Base-by-base conservation (phyloP, 2,113 vertebrate species). In the Entosphenus tridentatus region DNA sequence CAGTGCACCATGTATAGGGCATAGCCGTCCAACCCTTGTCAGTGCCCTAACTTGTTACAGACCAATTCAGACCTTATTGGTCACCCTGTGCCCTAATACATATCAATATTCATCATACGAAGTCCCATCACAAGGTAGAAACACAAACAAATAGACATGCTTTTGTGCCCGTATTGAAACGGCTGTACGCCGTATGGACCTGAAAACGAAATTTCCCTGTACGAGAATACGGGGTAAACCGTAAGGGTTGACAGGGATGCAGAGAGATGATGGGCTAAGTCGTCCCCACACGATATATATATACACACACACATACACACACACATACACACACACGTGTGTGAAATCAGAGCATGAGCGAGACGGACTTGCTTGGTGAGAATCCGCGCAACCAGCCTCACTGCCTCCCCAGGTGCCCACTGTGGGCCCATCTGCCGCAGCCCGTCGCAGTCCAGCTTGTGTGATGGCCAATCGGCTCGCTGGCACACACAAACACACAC, bases 391-490 rank as follows among this genome's bases (percentile, higher is more conserved):
- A 86, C 84, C 55, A 98, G 82, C 56, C 92, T 83, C 55, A 86
- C 81, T 0, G 82, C 89, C 78, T 98, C 93, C 0, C 92, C 91
- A 1, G 93, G 93, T 68, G 81, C 81, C 93, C 93, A 98, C 65
- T 82, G 88, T 73, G 89, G 82, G 69, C 87, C 83, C 18, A 86
- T 93, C 12, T 81, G 72, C 2, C 79, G 86, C 84, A 96, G 91
- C 14, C 90, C 79, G 1, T 86, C 82, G 71, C 92, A 98, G 71
- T 98, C 93, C 69, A 98, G 78, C 78, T 88, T 96, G 82, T 98
- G 93, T 85, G 91, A 83, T 14, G 85, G 79, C 93, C 93, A 98
- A 75, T 96, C 89, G 72, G 76, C 82, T 79, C 81, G 95, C 93
- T 96, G 76, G 74, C 72, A 78, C 76, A 57, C 72, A 2, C 69